phyloP scores from a whole-genome alignment of 2,797 vertebrate genomes.

The Discoglossus pictus region DNA sequence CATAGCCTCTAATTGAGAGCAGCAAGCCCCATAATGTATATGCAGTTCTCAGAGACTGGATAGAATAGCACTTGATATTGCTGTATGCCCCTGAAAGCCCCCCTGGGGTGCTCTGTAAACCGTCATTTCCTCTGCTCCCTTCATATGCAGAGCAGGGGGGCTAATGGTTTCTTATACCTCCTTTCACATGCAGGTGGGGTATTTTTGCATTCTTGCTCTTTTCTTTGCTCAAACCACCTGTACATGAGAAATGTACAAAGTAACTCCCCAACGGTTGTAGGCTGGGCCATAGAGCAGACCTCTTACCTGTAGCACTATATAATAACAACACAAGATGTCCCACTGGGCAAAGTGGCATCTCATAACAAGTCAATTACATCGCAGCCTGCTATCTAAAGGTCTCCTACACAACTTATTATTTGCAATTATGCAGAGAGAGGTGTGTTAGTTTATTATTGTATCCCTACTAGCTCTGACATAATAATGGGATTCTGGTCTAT shows the following conservation, averaged over 20 bases:
- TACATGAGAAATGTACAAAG: constrained; percentile 73
- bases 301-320: too few relatives aligned
- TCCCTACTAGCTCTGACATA: too few relatives aligned
- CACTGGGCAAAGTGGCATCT: too few relatives aligned
- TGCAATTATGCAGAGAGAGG: too few relatives aligned
- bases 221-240: constrained; percentile 76
- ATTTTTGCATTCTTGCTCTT: constrained; percentile 68
- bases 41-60: constrained; percentile 5
- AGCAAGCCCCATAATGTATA: constrained; percentile 14
- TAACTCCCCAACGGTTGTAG: constrained; percentile 73
- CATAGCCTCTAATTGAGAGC: constrained; percentile 19
- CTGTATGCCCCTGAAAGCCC: constrained; percentile 29
- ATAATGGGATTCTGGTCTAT: too few relatives aligned
- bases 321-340: too few relatives aligned
- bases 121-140: constrained; percentile 75
- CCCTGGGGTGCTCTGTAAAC: constrained; percentile 45
- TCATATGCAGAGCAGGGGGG: constrained; percentile 78
- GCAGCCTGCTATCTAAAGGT: too few relatives aligned
- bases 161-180: constrained; percentile 61
- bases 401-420: too few relatives aligned
- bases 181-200: constrained; percentile 61
- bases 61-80: constrained; percentile 25
- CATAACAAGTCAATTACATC: too few relatives aligned
- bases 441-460: too few relatives aligned
- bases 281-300: constrained; percentile 13